These are phyloP conservation scores for Caenorhabditis sp. DNA, from an alignment of 2,888 invertebrate species.

Conservation along the genomic window DNA sequence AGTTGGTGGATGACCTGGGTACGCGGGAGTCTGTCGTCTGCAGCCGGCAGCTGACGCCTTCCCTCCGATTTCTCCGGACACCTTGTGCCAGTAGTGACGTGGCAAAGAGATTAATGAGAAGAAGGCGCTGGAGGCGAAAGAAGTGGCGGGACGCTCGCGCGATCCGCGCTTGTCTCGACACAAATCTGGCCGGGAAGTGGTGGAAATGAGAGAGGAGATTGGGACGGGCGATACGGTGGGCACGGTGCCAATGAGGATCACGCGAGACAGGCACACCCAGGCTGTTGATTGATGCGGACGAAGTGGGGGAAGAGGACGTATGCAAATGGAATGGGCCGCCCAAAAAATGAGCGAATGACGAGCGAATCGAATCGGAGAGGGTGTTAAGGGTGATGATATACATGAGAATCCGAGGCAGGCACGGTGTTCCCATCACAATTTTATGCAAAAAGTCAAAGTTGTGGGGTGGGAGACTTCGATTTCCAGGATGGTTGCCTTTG, in stretches of 20 bases:
- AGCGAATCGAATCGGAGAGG: too few species aligned
- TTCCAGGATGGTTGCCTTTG: too few species aligned
- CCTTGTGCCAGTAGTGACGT: conserved; percentile 20
- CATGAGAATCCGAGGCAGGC: too few species aligned
- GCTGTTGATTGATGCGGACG: conserved; percentile 26
- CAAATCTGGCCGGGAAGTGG: too few species aligned
- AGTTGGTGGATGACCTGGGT: conserved; percentile 23
- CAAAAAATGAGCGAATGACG: too few species aligned
- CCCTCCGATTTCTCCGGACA: neutral
- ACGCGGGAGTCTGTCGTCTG: conserved; percentile 8
- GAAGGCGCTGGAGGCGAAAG: too few species aligned
- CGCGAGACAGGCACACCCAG: conserved; percentile 38
- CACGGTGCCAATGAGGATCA: conserved; percentile 49
- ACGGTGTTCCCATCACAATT: too few species aligned
- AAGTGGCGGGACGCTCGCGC: neutral
- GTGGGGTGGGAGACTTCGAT: too few species aligned
- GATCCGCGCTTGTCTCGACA: conserved; percentile 13
- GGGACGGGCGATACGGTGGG: conserved; percentile 26
- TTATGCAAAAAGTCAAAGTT: too few species aligned
- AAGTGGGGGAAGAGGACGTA: conserved; percentile 8
- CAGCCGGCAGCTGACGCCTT: conserved; percentile 21
- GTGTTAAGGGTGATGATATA: too few species aligned
- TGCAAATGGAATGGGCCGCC: conserved; percentile 10
- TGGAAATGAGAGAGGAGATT: too few species aligned
- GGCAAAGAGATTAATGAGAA: conserved; percentile 50